Conservation (phyloP, 2,888 invertebrate genomes). For the Argyra leucocephala region DNA sequence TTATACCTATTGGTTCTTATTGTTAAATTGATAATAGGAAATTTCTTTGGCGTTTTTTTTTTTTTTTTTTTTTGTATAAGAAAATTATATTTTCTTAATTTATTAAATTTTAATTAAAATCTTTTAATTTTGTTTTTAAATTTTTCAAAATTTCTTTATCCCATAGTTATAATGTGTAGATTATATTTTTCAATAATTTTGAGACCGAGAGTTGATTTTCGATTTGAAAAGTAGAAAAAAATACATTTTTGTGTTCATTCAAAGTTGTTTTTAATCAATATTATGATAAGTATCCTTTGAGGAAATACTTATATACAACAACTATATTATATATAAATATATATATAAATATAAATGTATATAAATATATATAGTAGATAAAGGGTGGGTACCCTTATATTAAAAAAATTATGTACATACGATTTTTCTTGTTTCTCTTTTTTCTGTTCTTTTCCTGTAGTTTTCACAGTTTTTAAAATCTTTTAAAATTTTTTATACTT, state of each 20-base stretch:
- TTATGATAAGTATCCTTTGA: neutral
- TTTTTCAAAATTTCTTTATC: neutral
- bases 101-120: no score
- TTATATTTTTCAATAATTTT: neutral
- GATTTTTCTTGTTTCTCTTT: neutral
- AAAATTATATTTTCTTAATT: no score
- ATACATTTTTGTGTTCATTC: neutral
- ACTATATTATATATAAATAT: no score
- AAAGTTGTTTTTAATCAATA: neutral
- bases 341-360: no score
- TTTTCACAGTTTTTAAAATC: neutral
- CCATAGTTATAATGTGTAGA: neutral
- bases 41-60: neutral
- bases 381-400: neutral
- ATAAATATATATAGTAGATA: neutral
- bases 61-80: neutral
- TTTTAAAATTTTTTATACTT: neutral
- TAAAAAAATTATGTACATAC: neutral
- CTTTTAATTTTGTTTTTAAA: neutral
- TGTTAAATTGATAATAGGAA: no score
- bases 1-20: no score
- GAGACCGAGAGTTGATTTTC: no score
- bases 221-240: no score
- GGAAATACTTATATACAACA: neutral
- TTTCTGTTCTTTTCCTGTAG: no score